These are phyloP conservation scores for Stictocephala bisonia DNA, from an alignment of 2,888 invertebrate genomes.

Conservation along the genomic window DNA sequence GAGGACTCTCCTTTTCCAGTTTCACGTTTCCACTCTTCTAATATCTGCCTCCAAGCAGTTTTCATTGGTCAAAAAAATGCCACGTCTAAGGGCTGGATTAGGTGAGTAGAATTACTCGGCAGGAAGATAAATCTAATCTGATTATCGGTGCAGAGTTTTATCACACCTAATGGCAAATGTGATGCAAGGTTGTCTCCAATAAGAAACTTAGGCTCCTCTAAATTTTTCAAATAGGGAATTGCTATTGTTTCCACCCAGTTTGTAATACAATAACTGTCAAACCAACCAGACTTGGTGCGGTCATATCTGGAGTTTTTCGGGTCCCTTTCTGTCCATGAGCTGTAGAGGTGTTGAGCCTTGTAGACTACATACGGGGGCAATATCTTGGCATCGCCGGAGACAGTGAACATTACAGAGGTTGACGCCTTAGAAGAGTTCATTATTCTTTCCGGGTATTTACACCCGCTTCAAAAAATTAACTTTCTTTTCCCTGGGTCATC, in stretches of 20 bases:
- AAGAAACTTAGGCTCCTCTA: slow-evolving; percentile 59
- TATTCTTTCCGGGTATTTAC: slow-evolving; percentile 51
- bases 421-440: slow-evolving; percentile 51
- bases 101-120: slow-evolving; percentile 61
- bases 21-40: slow-evolving; percentile 52
- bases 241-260: slow-evolving; percentile 60
- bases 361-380: slow-evolving; percentile 53
- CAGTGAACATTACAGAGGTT: slow-evolving; percentile 53
- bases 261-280: slow-evolving; percentile 59
- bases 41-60: slow-evolving; percentile 55
- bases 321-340: slow-evolving; percentile 50
- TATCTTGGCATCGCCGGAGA: slow-evolving; percentile 49
- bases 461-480: slow-evolving; percentile 48
- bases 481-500: slow-evolving; percentile 59
- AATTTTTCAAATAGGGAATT: slow-evolving; percentile 56
- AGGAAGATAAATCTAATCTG: slow-evolving; percentile 62
- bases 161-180: slow-evolving; percentile 40
- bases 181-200: slow-evolving; percentile 62
- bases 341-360: slow-evolving; percentile 50
- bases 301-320: slow-evolving; percentile 56
- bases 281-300: slow-evolving; percentile 61
- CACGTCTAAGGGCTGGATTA: slow-evolving; percentile 60
- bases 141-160: slow-evolving; percentile 59
- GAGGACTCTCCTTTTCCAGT: slow-evolving; percentile 26
- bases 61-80: slow-evolving; percentile 60